phyloP scores from a whole-genome alignment of 2,113 vertebrate genomes.

The Acanthochromis polyacanthus region DNA sequence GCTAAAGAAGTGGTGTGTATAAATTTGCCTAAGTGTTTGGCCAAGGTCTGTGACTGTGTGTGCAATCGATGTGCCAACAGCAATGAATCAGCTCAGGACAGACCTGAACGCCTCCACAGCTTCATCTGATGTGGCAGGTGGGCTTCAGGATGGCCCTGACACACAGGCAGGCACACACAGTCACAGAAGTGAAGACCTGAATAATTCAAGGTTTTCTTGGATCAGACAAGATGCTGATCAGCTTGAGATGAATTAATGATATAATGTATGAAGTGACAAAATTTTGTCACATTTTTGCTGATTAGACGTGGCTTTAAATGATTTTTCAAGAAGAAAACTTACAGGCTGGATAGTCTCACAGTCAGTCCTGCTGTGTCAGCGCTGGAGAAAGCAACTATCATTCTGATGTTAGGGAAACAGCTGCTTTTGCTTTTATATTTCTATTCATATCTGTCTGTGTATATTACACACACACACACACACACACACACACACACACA shows the following conservation, averaged over 20 bases:
- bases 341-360: too few species aligned
- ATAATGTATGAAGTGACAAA: background rate
- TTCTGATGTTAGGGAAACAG: too few species aligned
- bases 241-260: background rate
- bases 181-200: background rate
- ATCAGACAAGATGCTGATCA: conserved; percentile 30
- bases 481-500: too few species aligned
- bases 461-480: too few species aligned
- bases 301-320: background rate
- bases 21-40: conserved; percentile 76
- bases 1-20: conserved; percentile 71
- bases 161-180: background rate
- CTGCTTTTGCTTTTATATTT: too few species aligned
- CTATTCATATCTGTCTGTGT: too few species aligned
- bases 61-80: conserved; percentile 70
- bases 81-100: conserved; percentile 70
- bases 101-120: conserved; percentile 54
- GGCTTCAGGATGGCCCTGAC: conserved; percentile 46
- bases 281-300: conserved; percentile 9
- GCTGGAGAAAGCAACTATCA: too few species aligned
- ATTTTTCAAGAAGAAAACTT: too few species aligned
- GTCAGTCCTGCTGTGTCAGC: too few species aligned
- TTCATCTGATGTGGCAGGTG: conserved; percentile 67
- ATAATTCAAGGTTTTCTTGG: conserved; percentile 26
- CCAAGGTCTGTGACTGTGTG: conserved; percentile 68